Base-by-base conservation (phyloP, 2,113 vertebrate species). In the Lagopus muta region DNA sequence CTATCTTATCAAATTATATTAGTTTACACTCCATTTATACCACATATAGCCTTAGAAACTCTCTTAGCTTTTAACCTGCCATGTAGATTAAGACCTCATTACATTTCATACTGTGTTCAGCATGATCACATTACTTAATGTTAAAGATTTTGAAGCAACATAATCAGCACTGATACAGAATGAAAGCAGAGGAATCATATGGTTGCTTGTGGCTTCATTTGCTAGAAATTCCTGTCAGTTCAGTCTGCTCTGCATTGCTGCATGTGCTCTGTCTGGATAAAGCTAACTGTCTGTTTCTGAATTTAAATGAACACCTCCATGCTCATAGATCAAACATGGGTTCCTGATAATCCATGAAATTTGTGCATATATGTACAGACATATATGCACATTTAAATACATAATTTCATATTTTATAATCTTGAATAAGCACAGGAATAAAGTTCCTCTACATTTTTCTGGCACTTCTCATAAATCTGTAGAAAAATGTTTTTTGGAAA, bases 1-100 rank as follows among this genome's bases (percentile, higher is more conserved):
- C 43, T 95, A 90, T 96, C 96, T 97, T 97, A 96, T 96, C 97
- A 82, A 95, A 92, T 78, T 85, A 93, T 88, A 97, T 88, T 95
- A 91, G 76, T 76, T 96, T 96, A 65, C 67, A 96, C 93, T 96
- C 93, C 88, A 90, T 96, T 97, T 97, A 95, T 97, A 95, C 69
- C 93, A 77, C 87, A 90, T 80, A 83, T 73, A 94, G 70, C 64
- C 58, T 82, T 70, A 90, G 86, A 89, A 90, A 88, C 78, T 93
- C 92, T 86, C 81, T 82, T 83, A 92, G 76, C 76, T 97, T 97
- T 98, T 94, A 96, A 89, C 72, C 95, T 92, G 76, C 92, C 90
- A 94, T 50, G 60, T 76, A 94, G 90, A 96, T 92, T 88, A 97
- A 94, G 83, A 43, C 60, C 87, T 97, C 94, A 86, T 95, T 96